Base-by-base conservation (phyloP, 2,888 invertebrate genomes). In the Labia minor region DNA sequence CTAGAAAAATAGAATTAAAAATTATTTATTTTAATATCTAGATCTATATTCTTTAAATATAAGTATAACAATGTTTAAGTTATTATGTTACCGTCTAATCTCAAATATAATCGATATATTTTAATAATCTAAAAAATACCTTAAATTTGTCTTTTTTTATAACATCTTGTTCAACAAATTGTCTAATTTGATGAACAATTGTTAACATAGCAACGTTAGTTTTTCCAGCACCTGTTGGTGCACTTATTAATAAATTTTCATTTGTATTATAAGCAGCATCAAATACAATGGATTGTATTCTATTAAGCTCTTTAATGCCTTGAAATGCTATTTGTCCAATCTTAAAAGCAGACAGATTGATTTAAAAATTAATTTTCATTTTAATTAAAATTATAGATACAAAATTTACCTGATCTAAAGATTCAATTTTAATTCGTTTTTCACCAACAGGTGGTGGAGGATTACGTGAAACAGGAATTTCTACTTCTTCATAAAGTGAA, bases 191-290 rank as follows among this genome's bases (percentile, higher is more conserved):
- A 77, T 95, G 92, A 0, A 96, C 85, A 19, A 99, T 89, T 0
- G 95, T 84, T 63, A 99, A 78, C 81, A 99, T 84, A 0, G 99
- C 99, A 67, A 99, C 93, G 76, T 99, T 99, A 0, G 99, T 99
- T 80, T 99, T 99, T 21, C 99, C 99, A 0, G 98, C 97, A 2
- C 99, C 99, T 0, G 99, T 99, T 0, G 99, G 99, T 0, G 99
- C 99, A 78, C 98, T 98, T 67, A 99, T 94, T 65, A 99, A 79
- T 73, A 99, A 82, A 78, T 99, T 99, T 76, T 99, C 95, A 76
- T 97, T 96, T 1, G 92, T 93, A 73, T 91, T 87, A 79, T 98
- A 99, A 0, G 99, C 99, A 0, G 93, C 87, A 69, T 93, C 88
- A 77, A 89, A 99, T 0, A 99, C 98, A 63, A 97, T 89, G 0